Base-by-base conservation (phyloP, 1,140 invertebrate species). In the Calephelis virginiensis region DNA sequence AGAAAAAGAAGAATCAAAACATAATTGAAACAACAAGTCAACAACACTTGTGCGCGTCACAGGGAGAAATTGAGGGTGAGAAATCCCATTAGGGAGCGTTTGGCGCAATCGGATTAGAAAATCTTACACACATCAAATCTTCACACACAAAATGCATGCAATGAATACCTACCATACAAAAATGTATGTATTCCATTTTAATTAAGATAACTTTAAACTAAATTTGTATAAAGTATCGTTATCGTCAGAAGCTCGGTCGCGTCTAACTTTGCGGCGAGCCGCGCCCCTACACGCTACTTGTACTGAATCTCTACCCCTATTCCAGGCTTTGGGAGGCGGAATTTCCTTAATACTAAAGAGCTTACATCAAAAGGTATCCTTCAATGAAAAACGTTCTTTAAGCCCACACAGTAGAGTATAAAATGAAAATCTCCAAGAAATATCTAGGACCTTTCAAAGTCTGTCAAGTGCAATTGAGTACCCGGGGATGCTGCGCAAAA, bases 401-500 rank as follows among this genome's bases (percentile, higher is more conserved):
- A 49, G 0, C 0, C 12, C 0, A 28, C 10, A 13, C 3, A 12
- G 11, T 76, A 83, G 61, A 61, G 80, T 76, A 66, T 37, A 71
- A 72, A 71, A 73, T 81, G 6, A 49, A 9, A 49, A 47, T n/a
- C 5, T 0, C 0, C 37, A 3, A 9, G 0, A 9, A 61, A 40
- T 56, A 47, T n/a, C 73, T 90, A 73, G 45, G 81, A 63, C 77
- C n/a, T 81, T 91, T 72, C 61, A 70, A 81, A 77, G 83, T 85
- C 85, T 85, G 78, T 76, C 69, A 66, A 77, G 76, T 79, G 78
- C 81, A 81, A 78, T 87, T 85, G 70, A 80, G 81, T 85, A 86
- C 88, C 91, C 89, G 88, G 91, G 89, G 91, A 92, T 91, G 91
- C 91, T 92, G 91, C 91, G 91, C 91, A 87, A 91, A 91, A 90